phyloP scores from a whole-genome alignment of 2,113 vertebrate species.

The Aythya baeri region DNA sequence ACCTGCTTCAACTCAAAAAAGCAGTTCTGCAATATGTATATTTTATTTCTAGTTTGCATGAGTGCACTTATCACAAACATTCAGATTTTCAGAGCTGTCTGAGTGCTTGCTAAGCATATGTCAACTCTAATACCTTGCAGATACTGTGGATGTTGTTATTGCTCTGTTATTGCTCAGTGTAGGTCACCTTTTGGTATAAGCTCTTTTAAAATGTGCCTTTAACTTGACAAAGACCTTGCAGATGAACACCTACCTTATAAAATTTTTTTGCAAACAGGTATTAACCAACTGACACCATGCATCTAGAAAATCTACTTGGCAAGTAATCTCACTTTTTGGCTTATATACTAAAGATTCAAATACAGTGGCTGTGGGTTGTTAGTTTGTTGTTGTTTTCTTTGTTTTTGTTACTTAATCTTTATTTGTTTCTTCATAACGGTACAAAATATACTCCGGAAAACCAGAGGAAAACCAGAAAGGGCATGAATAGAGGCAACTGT shows the following conservation, averaged over 20 bases:
- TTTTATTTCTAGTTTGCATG: background rate
- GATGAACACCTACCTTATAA: background rate
- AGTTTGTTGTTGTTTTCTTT: background rate
- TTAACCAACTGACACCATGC: background rate
- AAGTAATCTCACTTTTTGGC: background rate
- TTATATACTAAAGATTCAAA: background rate
- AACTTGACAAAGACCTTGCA: slow-evolving; percentile 10
- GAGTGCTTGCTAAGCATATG: background rate
- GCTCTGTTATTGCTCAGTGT: background rate
- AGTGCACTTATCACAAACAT: background rate
- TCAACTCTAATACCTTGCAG: background rate
- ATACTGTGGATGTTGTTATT: background rate
- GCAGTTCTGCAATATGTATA: background rate
- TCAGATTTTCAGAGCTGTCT: background rate
- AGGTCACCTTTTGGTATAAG: background rate
- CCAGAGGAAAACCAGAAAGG: background rate
- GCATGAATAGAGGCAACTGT: background rate
- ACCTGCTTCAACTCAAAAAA: background rate
- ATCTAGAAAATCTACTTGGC: background rate
- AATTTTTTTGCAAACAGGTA: background rate
- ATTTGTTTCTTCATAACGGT: background rate
- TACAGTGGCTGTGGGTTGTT: accelerated
- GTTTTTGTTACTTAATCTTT: background rate
- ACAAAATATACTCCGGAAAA: background rate
- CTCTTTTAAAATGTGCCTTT: background rate